These are phyloP conservation scores for Chaenocephalus aceratus DNA, from an alignment of 2,113 vertebrate species.

Conservation along the genomic window DNA sequence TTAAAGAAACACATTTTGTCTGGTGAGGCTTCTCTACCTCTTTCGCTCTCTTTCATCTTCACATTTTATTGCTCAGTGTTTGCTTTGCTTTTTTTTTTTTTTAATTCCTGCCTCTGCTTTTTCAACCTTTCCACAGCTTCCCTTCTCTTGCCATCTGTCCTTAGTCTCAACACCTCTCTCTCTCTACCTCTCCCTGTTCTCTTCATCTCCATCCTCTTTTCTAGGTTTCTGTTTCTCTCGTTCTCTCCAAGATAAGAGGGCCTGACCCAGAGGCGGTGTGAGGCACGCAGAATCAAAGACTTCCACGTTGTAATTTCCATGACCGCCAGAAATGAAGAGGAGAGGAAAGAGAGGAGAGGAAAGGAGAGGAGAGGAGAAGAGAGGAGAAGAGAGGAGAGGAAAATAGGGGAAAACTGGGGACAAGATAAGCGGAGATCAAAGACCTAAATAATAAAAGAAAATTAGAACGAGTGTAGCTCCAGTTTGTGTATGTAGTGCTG, in stretches of 20 bases:
- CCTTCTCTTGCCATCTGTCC: neutral
- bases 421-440: slow-evolving; percentile 66
- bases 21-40: slow-evolving; percentile 10
- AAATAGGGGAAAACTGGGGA: slow-evolving; percentile 23
- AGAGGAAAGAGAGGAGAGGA: too few relatives aligned
- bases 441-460: neutral
- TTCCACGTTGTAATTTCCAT: slow-evolving; percentile 65
- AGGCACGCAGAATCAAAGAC: slow-evolving; percentile 67
- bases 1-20: slow-evolving; percentile 24
- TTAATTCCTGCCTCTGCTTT: slow-evolving; percentile 7
- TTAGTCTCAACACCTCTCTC: slow-evolving; percentile 4
- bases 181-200: neutral
- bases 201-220: slow-evolving; percentile 1
- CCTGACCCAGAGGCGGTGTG: slow-evolving; percentile 64
- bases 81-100: slow-evolving; percentile 25
- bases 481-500: slow-evolving; percentile 25
- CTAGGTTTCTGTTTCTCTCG: slow-evolving; percentile 7
- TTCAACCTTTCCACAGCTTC: neutral
- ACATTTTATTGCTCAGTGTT: slow-evolving; percentile 3
- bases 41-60: slow-evolving; percentile 31
- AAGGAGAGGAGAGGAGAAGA: neutral
- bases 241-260: slow-evolving; percentile 41
- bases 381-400: slow-evolving; percentile 12
- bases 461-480: neutral
- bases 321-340: slow-evolving; percentile 53